phyloP scores from a whole-genome alignment of 2,888 invertebrate species.

The Chrysotoxum bicinctum region DNA sequence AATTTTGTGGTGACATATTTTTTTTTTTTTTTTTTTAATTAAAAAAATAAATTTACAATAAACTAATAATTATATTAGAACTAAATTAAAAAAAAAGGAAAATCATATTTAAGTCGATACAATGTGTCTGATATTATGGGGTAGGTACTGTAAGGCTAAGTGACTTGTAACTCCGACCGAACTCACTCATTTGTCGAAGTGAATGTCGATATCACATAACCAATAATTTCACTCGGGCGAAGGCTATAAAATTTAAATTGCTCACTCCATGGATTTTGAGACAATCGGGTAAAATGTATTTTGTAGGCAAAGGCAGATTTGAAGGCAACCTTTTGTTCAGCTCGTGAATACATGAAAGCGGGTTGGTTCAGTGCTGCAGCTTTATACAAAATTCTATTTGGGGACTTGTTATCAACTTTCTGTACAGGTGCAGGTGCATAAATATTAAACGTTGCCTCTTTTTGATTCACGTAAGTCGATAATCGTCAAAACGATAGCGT shows the following conservation, averaged over 20 bases:
- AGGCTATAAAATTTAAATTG: conserved; percentile 65
- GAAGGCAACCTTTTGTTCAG: background rate
- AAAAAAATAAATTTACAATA: background rate
- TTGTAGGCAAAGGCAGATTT: background rate
- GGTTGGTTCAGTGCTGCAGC: no score
- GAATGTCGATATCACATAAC: conserved; percentile 20
- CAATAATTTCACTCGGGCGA: conserved; percentile 51
- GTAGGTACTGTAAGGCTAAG: background rate
- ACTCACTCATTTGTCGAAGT: conserved; percentile 43
- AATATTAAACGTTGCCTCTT: no score
- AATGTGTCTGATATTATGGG: background rate
- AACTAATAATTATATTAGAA: conserved; percentile 5
- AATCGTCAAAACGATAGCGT: no score
- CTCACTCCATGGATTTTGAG: background rate
- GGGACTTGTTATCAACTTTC: no score
- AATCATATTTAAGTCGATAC: conserved; percentile 23
- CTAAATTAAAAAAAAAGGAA: background rate
- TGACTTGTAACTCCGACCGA: conserved; percentile 39
- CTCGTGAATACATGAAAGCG: no score
- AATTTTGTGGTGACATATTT: conserved; percentile 12
- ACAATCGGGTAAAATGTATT: background rate
- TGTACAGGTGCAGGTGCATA: no score
- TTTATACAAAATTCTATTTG: no score
- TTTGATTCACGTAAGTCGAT: no score
- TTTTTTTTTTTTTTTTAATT: background rate